Evolutionary conservation across 2,888 invertebrate genomes (phyloP).

Genomic region (Acheta domesticus): DNA sequence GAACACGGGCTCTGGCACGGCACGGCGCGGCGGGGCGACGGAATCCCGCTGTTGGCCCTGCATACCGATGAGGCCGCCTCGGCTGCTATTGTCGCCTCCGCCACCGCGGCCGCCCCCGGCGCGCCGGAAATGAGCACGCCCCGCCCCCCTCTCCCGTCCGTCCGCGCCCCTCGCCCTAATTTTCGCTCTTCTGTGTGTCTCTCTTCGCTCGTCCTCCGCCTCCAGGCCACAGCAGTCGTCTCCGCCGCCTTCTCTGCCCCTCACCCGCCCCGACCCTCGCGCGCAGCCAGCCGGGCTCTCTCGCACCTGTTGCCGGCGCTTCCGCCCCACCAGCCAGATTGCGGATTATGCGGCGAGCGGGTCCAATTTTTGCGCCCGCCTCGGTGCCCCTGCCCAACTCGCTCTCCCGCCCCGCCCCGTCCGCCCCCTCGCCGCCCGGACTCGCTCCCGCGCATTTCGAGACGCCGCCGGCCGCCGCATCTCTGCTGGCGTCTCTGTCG

Average conservation of each 20-base stretch:
- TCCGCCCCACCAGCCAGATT: neutral
- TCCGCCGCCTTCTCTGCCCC: neutral
- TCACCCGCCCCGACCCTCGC: neutral
- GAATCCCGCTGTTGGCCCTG: neutral
- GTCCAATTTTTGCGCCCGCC: neutral
- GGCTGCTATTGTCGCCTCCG: neutral
- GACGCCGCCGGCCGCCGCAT: too few species aligned
- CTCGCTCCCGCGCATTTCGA: too few species aligned
- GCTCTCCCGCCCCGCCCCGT: too few species aligned
- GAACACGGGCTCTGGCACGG: too few species aligned
- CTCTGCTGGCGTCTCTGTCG: too few species aligned
- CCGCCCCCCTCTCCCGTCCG: neutral
- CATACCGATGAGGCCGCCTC: neutral
- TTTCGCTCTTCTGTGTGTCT: neutral
- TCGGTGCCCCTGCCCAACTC: too few species aligned
- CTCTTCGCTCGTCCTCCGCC: neutral
- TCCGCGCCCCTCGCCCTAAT: neutral
- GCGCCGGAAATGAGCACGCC: slow-evolving; percentile 5
- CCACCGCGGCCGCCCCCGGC: neutral
- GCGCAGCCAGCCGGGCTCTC: neutral
- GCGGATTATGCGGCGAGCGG: neutral
- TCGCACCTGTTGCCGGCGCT: neutral
- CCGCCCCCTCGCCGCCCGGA: too few species aligned
- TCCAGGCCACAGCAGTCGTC: neutral
- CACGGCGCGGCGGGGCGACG: neutral